These are phyloP conservation scores for Hemichromis elongatus DNA, from an alignment of 2,113 vertebrate genomes.

Conservation along the genomic window DNA sequence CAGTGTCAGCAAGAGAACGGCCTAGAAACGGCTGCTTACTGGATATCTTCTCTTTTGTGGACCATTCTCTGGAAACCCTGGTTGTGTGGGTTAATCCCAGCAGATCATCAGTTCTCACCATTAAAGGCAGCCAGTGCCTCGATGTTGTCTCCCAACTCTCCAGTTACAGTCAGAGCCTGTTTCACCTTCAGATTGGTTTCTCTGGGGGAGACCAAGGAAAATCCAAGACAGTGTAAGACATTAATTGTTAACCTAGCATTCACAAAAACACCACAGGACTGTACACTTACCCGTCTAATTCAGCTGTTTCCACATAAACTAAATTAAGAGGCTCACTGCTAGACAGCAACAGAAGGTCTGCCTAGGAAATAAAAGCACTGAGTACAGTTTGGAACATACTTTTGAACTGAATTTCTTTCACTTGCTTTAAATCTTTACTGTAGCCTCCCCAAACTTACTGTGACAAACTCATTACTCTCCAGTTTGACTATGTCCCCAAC, in stretches of 20 bases:
- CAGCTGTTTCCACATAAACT: slow-evolving; percentile 87
- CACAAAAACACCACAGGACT: not conserved
- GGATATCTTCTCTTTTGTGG: too few relatives aligned
- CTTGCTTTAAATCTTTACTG: not conserved
- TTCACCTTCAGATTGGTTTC: slow-evolving; percentile 98
- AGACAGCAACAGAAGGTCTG: slow-evolving; percentile 86
- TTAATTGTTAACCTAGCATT: not conserved
- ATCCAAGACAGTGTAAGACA: not conserved
- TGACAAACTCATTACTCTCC: slow-evolving; percentile 87
- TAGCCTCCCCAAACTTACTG: slow-evolving; percentile 70
- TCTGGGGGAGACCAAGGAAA: slow-evolving; percentile 54
- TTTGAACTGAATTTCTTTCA: not conserved
- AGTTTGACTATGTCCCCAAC: slow-evolving; percentile 94
- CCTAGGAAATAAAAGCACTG: slow-evolving; percentile 63
- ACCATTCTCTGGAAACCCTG: too few relatives aligned
- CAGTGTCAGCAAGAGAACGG: too few relatives aligned
- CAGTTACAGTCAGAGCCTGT: slow-evolving; percentile 84
- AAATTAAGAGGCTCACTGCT: slow-evolving; percentile 92
- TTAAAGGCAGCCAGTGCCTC: slow-evolving; percentile 77
- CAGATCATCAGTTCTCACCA: slow-evolving; percentile 70
- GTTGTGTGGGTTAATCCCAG: not conserved
- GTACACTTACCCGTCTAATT: slow-evolving; percentile 83
- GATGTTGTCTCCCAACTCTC: slow-evolving; percentile 78
- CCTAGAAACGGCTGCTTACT: too few relatives aligned
- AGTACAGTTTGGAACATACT: not conserved